Evolutionary conservation across 2,888 invertebrate species (phyloP), one percentile per base, ranked within the genome.

Genomic region (Lymantria monacha): DNA sequence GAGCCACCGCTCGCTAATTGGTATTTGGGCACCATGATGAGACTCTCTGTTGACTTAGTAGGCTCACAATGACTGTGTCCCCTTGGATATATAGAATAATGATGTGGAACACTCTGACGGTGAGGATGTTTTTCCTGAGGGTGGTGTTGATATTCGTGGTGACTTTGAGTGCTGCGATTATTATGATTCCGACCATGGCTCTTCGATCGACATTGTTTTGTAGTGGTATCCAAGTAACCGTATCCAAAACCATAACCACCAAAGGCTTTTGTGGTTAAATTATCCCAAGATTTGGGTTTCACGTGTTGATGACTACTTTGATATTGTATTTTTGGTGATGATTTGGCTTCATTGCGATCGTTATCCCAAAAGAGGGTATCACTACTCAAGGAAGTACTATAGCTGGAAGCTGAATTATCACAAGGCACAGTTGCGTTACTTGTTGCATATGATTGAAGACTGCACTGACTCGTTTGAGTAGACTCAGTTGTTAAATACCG

Each of bases 221-320:
- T 76, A 43, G 75, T 87, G 0, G 95, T 95, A 68, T 96, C 96
- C 49, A 96, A 84, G 70, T 96, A 97, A 8, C 96, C 97, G 70
- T 96, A 97, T 0, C 97, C 97, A 69, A 96, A 97, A 3, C 96
- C 96, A 63, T 97, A 97, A 0, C 96, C 97, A 0, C 96, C 96
- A 62, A 96, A 95, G 0, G 95, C 95, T 85, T 96, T 97, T 1
- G 96, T 96, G 0, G 97, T 95, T 49, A 97, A 86, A 82, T 97
- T 97, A 76, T 97, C 97, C 97, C 97, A 97, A 0, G 97, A 97
- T 78, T 97, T 97, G 0, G 97, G 97, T 73, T 97, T 97, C 0
- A 77, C 83, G 48, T 91, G 84, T 60, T 86, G 88, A 54, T 91
- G 85, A 22, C 87, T 76, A 54, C 81, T 88, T 61, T 91, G 91